Base-by-base conservation (phyloP, 2,888 invertebrate genomes). In the Erebia aethiops region DNA sequence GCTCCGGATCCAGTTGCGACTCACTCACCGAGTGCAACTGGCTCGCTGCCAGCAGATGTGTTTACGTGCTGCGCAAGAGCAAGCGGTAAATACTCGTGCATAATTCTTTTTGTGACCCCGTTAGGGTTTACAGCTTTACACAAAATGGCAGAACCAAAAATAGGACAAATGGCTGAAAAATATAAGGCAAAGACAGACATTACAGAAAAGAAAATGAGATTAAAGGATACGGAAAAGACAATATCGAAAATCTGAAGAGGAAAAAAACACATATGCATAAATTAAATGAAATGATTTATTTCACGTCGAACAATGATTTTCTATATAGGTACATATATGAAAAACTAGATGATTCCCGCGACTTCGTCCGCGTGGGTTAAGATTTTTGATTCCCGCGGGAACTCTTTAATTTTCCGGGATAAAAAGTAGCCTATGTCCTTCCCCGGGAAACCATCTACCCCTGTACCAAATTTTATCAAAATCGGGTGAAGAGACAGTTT, bases 1-100 rank as follows among this genome's bases (percentile, higher is more conserved):
- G 65, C 41, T 60, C 65, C 65, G 65, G 68, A 65, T 61, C 61
- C 61, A 65, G 60, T 54, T 69, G 68, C 64, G 64, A 54, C 71
- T 62, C 69, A 69, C 71, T 54, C 58, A 60, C 46, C 46, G 46
- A 11, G 3, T 11, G 13, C 56, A 49, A 56, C 68, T 74, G 74
- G 74, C 74, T 60, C 14, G 63, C 35, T 49, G 54, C 74, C 74
- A 74, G 70, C 52, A 66, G 65, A 63, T 70, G 68, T 70, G 71
- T 67, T 61, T 54, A 63, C 67, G 52, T 18, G 35, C 64, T 56
- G 66, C 58, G 62, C 72, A 67, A 72, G 60, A 68, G 71, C 57
- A 56, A 35, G 54, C 56, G 60, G 62, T 63, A 16, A 64, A 52
- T 54, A 52, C 41, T 16, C 67, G 51, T 60, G n/a, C n/a, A n/a